Evolutionary conservation across 2,888 invertebrate genomes (phyloP).

Genomic region (Lysandra coridon): DNA sequence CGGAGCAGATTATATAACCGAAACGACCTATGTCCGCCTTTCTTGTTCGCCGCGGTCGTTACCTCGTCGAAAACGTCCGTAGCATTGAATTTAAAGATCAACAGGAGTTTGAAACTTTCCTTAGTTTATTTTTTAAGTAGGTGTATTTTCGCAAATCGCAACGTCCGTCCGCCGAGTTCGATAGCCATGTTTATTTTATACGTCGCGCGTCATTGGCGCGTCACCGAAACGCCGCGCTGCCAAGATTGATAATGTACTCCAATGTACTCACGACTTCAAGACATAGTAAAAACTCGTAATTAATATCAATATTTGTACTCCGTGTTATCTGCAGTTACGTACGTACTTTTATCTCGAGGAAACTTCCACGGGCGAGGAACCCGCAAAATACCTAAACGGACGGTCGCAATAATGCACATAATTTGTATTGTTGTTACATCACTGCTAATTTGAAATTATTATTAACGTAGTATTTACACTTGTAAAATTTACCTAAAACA

Average conservation of each 20-base stretch:
- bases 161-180: background rate
- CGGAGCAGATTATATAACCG: constrained; percentile 10
- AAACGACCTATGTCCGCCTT: background rate
- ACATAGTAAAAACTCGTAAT: constrained; percentile 2
- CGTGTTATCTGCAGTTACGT: background rate
- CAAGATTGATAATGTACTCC: constrained; percentile 22
- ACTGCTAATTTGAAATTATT: background rate
- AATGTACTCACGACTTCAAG: background rate
- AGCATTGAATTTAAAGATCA: background rate
- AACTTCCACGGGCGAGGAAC: background rate
- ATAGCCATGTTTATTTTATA: constrained; percentile 15
- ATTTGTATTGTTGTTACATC: background rate
- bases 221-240: constrained; percentile 24
- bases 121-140: background rate
- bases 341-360: background rate
- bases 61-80: background rate
- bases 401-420: background rate
- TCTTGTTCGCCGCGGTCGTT: background rate
- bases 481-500: too few relatives aligned
- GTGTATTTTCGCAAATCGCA: background rate
- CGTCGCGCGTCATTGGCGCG: constrained; percentile 16
- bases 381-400: background rate
- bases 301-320: constrained; percentile 13
- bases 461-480: background rate
- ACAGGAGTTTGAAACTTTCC: background rate